Conservation (phyloP, 53 echinoderm and acorn worm species). For the Holothuria leucospilota region DNA sequence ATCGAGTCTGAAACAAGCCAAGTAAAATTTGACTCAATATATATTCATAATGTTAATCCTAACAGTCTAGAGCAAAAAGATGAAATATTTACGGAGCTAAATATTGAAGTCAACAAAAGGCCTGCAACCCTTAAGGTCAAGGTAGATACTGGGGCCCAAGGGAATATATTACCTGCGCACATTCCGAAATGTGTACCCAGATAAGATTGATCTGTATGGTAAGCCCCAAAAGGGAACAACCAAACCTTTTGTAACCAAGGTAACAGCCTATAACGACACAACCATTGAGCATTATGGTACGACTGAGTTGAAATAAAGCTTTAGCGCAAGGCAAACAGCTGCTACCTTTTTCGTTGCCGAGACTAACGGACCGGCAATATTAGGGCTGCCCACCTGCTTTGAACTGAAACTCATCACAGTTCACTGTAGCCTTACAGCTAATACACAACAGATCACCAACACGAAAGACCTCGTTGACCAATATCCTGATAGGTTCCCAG, state of each 20-base stretch:
- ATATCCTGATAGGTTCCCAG: slow-evolving; percentile 56
- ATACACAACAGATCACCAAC: slow-evolving; percentile 8
- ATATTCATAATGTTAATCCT: slow-evolving; percentile 2
- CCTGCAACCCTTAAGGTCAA: slow-evolving; percentile 57
- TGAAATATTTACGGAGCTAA: slow-evolving; percentile 47
- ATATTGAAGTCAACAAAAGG: slow-evolving; percentile 31
- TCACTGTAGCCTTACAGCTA: slow-evolving; percentile 10
- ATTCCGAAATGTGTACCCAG: slow-evolving; percentile 62
- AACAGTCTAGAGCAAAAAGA: slow-evolving; percentile 37
- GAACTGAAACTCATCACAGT: slow-evolving; percentile 45
- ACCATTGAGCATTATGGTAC: too few species aligned
- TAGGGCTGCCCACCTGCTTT: slow-evolving; percentile 53
- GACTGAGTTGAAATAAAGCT: too few species aligned
- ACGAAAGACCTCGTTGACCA: background rate
- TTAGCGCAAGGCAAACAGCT: slow-evolving; percentile 12
- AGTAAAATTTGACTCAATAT: background rate
- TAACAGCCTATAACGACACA: slow-evolving; percentile 73
- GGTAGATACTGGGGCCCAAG: slow-evolving; percentile 54
- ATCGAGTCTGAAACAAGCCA: background rate
- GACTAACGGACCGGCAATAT: slow-evolving; percentile 48
- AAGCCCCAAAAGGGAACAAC: slow-evolving; percentile 12
- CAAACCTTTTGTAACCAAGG: slow-evolving; percentile 15
- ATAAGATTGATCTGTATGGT: slow-evolving; percentile 24
- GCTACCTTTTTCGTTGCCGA: slow-evolving; percentile 63
- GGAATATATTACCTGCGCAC: slow-evolving; percentile 64